A percentile compares a stretch with the other conserved stretches of the same genome.
These are phyloP conservation scores for Orchestia grillus DNA, from an alignment of 1,140 invertebrate genomes.

Conservation along the genomic window DNA sequence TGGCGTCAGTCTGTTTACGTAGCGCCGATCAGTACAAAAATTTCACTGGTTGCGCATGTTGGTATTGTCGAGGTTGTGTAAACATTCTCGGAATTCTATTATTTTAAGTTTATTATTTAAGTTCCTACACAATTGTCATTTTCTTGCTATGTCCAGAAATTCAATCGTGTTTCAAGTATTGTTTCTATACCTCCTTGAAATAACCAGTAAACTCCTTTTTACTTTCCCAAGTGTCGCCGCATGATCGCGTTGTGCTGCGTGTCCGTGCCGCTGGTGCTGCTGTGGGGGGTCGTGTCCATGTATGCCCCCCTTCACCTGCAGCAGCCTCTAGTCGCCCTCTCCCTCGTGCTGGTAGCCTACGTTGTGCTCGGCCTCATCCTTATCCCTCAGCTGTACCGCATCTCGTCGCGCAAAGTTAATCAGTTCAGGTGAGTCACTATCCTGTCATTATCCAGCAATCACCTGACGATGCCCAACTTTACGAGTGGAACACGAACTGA, in stretches of 20 bases:
- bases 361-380: conserved; percentile 11
- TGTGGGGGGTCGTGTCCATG: not conserved
- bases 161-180: no score
- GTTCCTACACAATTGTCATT: no score
- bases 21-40: no score
- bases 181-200: no score
- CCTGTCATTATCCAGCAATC: not conserved
- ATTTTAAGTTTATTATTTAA: no score
- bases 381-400: not conserved
- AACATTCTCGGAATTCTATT: no score
- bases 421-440: conserved; percentile 17
- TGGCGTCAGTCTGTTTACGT: no score
- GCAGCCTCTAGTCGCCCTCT: not conserved
- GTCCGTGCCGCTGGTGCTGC: not conserved
- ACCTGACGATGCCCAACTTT: not conserved
- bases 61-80: no score
- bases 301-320: conserved; percentile 12
- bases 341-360: conserved; percentile 34
- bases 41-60: no score
- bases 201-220: not conserved
- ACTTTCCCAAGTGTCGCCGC: not conserved
- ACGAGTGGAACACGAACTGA: not conserved
- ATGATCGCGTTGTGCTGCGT: not conserved
- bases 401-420: not conserved
- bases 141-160: no score